A percentile compares a stretch with the other conserved stretches of the same genome.
phyloP scores from a whole-genome alignment of 53 echinoderm and acorn worm species.

The Luidia sarsii region DNA sequence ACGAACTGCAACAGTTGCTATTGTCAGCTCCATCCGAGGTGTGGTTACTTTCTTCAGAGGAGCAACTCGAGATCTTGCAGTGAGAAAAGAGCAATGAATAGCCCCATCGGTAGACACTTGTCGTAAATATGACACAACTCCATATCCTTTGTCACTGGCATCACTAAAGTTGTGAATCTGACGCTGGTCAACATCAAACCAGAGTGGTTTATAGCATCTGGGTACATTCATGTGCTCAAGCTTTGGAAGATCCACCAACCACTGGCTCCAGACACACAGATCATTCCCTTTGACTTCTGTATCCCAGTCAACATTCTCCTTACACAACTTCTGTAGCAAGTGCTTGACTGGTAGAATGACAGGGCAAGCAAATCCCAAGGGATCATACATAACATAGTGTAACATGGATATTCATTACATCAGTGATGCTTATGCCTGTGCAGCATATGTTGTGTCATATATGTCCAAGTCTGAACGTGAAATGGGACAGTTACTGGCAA shows the following conservation, averaged over 20 bases:
- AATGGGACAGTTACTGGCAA: conserved; percentile 65
- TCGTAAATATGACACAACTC: conserved; percentile 42
- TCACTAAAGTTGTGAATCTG: conserved; percentile 58
- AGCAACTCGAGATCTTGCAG: no score
- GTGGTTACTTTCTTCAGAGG: conserved; percentile 45
- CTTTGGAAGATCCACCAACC: conserved; percentile 41
- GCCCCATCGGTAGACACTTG: conserved; percentile 13
- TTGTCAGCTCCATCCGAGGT: conserved; percentile 49
- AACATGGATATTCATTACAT: conserved; percentile 73
- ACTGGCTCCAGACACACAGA: conserved; percentile 20
- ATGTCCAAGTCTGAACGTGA: conserved; percentile 78
- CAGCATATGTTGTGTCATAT: no score
- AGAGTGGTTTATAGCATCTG: no score
- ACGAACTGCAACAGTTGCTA: conserved; percentile 50
- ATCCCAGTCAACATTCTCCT: neutral
- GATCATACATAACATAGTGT: conserved; percentile 16
- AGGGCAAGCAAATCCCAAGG: conserved; percentile 4
- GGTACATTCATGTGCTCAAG: conserved; percentile 25
- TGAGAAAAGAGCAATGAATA: conserved; percentile 33
- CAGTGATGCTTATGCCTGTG: conserved; percentile 55
- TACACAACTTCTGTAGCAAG: conserved; percentile 52
- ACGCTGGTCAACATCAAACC: conserved; percentile 32
- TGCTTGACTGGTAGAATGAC: conserved; percentile 44
- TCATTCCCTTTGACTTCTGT: neutral
- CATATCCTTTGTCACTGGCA: conserved; percentile 56